These are phyloP conservation scores for Nannobrachium achirus DNA, from an alignment of 2,113 vertebrate species.

Conservation along the genomic window DNA sequence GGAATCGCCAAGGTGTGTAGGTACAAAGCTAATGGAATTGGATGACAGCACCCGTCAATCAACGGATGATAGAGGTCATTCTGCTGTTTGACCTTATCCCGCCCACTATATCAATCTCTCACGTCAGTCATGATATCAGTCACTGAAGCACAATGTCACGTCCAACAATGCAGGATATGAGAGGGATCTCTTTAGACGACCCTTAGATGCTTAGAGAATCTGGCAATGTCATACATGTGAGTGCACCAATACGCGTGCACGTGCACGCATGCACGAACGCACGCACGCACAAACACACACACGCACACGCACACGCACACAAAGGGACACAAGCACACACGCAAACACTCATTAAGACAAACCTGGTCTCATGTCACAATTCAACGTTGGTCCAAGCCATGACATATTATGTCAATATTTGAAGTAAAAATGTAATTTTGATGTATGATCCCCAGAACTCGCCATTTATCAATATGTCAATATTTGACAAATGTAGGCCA, in stretches of 20 bases:
- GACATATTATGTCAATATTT: too few relatives aligned
- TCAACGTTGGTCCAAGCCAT: too few relatives aligned
- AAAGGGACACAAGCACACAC: conserved; percentile 2
- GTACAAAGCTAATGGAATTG: conserved; percentile 72
- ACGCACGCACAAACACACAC: not conserved
- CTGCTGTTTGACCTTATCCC: conserved; percentile 50
- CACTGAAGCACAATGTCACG: conserved; percentile 12
- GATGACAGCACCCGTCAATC: conserved; percentile 76
- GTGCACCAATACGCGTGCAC: not conserved
- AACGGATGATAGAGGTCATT: conserved; percentile 59
- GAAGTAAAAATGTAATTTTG: too few relatives aligned
- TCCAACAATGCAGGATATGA: conserved; percentile 4
- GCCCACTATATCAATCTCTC: conserved; percentile 50
- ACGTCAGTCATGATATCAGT: conserved; percentile 18
- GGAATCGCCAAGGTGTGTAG: conserved; percentile 69
- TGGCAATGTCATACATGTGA: conserved; percentile 11
- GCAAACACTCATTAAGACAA: not conserved
- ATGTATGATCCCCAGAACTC: too few relatives aligned
- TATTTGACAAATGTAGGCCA: too few relatives aligned
- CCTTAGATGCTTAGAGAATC: too few relatives aligned
- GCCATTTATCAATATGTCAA: too few relatives aligned
- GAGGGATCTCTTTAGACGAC: too few relatives aligned
- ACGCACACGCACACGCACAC: not conserved
- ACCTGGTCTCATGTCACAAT: not conserved
- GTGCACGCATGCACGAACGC: not conserved